phyloP scores from a whole-genome alignment of 2,113 vertebrate genomes.

The Mugil cephalus region DNA sequence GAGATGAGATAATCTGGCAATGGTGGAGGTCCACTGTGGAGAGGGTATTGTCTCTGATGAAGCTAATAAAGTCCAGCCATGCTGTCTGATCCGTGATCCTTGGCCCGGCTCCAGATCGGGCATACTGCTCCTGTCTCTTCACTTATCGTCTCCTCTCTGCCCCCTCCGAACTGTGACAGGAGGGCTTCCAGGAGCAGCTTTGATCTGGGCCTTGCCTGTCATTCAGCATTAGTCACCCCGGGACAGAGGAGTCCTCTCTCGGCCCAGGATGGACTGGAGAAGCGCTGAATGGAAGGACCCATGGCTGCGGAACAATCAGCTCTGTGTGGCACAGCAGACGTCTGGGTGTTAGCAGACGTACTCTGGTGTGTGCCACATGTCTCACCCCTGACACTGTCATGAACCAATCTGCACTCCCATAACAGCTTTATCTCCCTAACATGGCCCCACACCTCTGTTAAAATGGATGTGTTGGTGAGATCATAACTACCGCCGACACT shows the following conservation, averaged over 20 bases:
- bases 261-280: conserved; percentile 59
- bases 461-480: conserved; percentile 52
- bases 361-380: conserved; percentile 80
- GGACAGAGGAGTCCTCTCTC: conserved; percentile 61
- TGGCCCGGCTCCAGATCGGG: conserved; percentile 70
- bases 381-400: conserved; percentile 78
- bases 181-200: conserved; percentile 76
- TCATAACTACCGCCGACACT: conserved; percentile 56
- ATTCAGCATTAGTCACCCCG: conserved; percentile 79
- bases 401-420: conserved; percentile 63
- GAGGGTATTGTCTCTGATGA: conserved; percentile 75
- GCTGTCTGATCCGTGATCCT: conserved; percentile 77
- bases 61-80: conserved; percentile 78
- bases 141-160: conserved; percentile 70
- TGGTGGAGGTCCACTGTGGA: conserved; percentile 70
- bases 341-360: conserved; percentile 73
- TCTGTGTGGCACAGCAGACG: conserved; percentile 73
- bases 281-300: conserved; percentile 63
- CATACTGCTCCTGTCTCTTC: conserved; percentile 76
- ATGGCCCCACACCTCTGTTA: conserved; percentile 59
- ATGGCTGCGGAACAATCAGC: conserved; percentile 71
- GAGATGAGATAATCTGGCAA: conserved; percentile 78
- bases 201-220: conserved; percentile 80
- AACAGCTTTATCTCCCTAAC: conserved; percentile 77
- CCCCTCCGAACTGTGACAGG: conserved; percentile 68